A percentile compares a stretch with the other conserved stretches of the same genome.
Conservation (phyloP, 2,113 vertebrate species). For the Miniopterus natalensis region DNA sequence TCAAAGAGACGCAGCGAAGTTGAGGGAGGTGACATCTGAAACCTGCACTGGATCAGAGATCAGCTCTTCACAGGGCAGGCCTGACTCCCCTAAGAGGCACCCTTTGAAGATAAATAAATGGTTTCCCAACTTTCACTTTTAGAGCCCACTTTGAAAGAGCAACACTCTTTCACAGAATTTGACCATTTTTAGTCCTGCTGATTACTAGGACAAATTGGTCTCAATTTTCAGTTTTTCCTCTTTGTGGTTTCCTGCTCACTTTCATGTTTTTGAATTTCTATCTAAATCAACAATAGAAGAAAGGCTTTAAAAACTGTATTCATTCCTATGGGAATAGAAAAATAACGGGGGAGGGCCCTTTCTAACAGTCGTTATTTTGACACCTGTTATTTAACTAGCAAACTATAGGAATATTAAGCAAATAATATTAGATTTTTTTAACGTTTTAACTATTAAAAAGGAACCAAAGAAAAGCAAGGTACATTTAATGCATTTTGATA, state of each 20-base stretch:
- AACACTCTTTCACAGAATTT: neutral
- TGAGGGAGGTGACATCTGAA: neutral
- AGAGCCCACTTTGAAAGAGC: neutral
- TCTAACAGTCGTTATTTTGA: neutral
- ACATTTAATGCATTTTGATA: neutral
- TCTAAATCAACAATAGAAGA: neutral
- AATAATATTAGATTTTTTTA: neutral
- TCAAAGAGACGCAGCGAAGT: neutral
- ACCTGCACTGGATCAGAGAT: neutral
- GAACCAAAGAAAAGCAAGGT: slow-evolving; percentile 7
- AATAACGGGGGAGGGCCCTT: neutral
- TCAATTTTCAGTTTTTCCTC: neutral
- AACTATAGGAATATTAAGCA: neutral
- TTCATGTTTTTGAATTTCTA: neutral
- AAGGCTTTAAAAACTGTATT: neutral
- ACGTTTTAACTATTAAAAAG: neutral
- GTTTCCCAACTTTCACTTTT: neutral
- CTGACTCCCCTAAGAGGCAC: neutral
- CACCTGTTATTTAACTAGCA: neutral
- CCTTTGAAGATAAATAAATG: neutral
- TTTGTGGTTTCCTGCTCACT: slow-evolving; percentile 1
- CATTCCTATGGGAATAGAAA: neutral
- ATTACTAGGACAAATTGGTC: neutral
- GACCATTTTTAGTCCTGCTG: neutral
- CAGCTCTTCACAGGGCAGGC: neutral